These are phyloP conservation scores for Vidua chalybeata DNA, from an alignment of 2,113 vertebrate genomes.

Conservation along the genomic window DNA sequence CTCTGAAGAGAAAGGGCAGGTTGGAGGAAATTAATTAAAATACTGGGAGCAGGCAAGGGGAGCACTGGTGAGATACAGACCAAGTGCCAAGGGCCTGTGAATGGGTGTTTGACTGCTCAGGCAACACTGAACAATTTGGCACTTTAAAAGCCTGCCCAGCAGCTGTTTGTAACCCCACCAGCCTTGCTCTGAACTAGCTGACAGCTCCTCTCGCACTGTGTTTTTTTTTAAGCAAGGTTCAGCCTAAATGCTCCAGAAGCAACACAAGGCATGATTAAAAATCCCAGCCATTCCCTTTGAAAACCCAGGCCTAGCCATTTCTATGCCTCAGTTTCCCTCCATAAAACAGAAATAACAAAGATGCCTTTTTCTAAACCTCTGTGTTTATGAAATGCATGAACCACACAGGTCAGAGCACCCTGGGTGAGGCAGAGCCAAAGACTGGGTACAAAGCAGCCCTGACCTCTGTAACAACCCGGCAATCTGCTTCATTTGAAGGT, in stretches of 20 bases:
- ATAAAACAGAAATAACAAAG: background rate
- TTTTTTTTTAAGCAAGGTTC: background rate
- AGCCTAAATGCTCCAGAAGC: background rate
- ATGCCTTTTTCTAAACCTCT: background rate
- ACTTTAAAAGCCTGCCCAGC: background rate
- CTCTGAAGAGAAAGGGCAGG: background rate
- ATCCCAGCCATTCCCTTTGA: background rate
- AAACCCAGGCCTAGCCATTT: background rate
- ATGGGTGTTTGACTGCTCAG: background rate
- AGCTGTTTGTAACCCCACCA: background rate
- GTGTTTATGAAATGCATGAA: background rate
- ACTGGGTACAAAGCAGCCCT: background rate
- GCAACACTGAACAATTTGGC: background rate
- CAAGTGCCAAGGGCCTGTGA: background rate
- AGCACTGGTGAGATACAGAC: background rate
- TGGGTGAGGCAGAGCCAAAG: background rate
- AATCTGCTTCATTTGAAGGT: background rate
- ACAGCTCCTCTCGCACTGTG: background rate
- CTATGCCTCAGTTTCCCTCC: background rate
- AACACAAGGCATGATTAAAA: background rate
- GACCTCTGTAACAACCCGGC: background rate
- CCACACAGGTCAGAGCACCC: background rate
- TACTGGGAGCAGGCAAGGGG: background rate
- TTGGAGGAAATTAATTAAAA: background rate
- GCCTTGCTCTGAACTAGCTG: background rate